Conservation (phyloP, 2,888 invertebrate species). For the Epirrhoe alternata region DNA sequence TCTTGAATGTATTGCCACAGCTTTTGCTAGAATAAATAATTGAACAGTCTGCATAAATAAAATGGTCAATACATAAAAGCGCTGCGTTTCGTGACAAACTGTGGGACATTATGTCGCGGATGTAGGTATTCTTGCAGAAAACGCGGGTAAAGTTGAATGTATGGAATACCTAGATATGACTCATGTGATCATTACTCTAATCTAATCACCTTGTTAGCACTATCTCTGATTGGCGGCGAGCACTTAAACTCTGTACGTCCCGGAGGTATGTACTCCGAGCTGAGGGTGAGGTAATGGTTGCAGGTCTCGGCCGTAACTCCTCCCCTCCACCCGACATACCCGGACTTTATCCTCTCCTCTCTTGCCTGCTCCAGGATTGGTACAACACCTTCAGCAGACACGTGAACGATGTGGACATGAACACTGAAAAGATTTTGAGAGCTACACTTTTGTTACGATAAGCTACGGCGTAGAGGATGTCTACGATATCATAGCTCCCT, state of each 20-base stretch:
- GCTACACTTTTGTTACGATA: conserved; percentile 6
- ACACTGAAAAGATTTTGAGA: conserved; percentile 63
- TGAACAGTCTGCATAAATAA: not conserved
- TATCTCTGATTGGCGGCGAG: conserved; percentile 87
- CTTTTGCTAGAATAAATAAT: conserved; percentile 65
- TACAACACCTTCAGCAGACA: conserved; percentile 85
- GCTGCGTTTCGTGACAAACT: too few species aligned
- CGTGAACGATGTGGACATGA: conserved; percentile 87
- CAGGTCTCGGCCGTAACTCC: conserved; percentile 88
- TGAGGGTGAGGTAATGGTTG: conserved; percentile 87
- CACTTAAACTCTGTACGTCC: conserved; percentile 88
- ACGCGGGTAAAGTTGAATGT: too few species aligned
- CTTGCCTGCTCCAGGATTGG: conserved; percentile 80
- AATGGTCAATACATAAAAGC: too few species aligned
- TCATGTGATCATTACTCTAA: not conserved
- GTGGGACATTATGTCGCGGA: too few species aligned
- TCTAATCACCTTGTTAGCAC: conserved; percentile 76
- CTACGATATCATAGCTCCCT: conserved; percentile 1
- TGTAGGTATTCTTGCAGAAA: too few species aligned
- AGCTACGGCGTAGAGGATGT: conserved; percentile 8
- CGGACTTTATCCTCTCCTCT: conserved; percentile 68
- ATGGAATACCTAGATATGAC: not conserved
- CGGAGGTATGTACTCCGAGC: conserved; percentile 85
- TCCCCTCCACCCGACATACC: conserved; percentile 80
- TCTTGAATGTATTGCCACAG: conserved; percentile 85